Base-by-base conservation (phyloP, 2,797 vertebrate genomes). In the Halcyon smyrnensis region DNA sequence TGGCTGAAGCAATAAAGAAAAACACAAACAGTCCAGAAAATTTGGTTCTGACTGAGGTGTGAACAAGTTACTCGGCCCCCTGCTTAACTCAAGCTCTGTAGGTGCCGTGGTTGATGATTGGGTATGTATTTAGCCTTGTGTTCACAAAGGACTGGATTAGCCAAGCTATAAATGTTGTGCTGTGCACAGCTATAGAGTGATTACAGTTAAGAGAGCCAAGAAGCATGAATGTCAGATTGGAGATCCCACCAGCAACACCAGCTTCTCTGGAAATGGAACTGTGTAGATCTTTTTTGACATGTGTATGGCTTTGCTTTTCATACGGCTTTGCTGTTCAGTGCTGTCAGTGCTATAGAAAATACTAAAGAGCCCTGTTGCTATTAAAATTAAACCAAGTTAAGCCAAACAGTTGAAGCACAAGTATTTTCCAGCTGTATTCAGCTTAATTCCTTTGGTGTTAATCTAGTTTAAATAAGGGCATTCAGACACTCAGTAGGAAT, bases 171-270 rank as follows among this genome's bases (percentile, higher is more conserved):
- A 94, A 85, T 77, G 48, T 48, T 4, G 1, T 15, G 27, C 77
- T 79, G 30, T 48, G 45, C 59, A 32, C 41, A 71, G 62, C 67
- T 50, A 50, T 8, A 28, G 5, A 23, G 32, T 21, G 36, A 56
- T 20, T 37, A 10, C 0, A 79, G 18, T n/a, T 27, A 32, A 84
- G 39, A 13, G 32, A 89, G 64, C 76, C 71, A 88, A 56, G 64
- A 5, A 60, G 53, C 30, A 59, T 20, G 53, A 24, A 0, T 1
- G 21, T 32, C 36, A 63, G 15, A 15, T 0, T 50, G 45, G 51
- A 71, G 82, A 15, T 28, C 50, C 32, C 64, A 75, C 27, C 56
- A 74, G 48, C 76, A 71, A 9, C 14, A 5, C 28, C 28, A 18
- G 53, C 53, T 81, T 0, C 0, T 71, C 10, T 60, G 62, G 57